Evolutionary conservation across 2,797 vertebrate genomes (phyloP), one percentile per base, ranked within the genome.

Genomic region (Cetoscarus ocellatus): DNA sequence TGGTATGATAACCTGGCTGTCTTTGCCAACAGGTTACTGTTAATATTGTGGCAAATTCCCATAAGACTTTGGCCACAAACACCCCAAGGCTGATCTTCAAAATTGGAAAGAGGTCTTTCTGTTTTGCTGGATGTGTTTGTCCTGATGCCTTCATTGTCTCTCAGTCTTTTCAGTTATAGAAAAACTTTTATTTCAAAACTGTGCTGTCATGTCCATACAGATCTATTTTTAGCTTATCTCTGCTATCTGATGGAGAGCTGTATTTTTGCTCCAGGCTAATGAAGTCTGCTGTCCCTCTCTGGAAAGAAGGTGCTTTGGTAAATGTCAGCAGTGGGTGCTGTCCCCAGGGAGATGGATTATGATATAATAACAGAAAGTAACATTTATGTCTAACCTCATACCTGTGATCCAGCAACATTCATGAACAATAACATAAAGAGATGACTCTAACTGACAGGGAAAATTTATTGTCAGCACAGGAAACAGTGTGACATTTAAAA

Each of bases 321-420:
- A 78, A 66, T 53, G 39, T 80, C 67, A 80, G 59, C 68, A 63
- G 39, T 48, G 27, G 42, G 38, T 65, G 53, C 57, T 19, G 57
- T 74, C 59, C 65, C 61, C 59, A 6, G 19, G 52, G 67, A 61
- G 18, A 14, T 51, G 51, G 56, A 81, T 81, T 67, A 75, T 50
- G 55, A 68, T 59, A 69, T 79, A 48, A 65, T 38, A 68, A 61
- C 61, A 75, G 44, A 6, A 65, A 63, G 70, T 71, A 47, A 54
- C 51, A 62, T 72, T 52, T 83, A 58, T 53, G 17, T 72, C 40
- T 6, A 40, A 19, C 47, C 61, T 42, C 18, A 43, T 17, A 3
- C 6, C 18, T 35, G 56, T 50, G 58, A 18, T 60, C 11, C n/a
- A 62, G 39, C 0, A 62, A 39, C 27, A 27, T 2, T 27, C 27